Percentiles rank a stretch among this genome's conserved stretches.
These are phyloP conservation scores for Naja naja DNA, from an alignment of 2,113 vertebrate species.

Conservation along the genomic window DNA sequence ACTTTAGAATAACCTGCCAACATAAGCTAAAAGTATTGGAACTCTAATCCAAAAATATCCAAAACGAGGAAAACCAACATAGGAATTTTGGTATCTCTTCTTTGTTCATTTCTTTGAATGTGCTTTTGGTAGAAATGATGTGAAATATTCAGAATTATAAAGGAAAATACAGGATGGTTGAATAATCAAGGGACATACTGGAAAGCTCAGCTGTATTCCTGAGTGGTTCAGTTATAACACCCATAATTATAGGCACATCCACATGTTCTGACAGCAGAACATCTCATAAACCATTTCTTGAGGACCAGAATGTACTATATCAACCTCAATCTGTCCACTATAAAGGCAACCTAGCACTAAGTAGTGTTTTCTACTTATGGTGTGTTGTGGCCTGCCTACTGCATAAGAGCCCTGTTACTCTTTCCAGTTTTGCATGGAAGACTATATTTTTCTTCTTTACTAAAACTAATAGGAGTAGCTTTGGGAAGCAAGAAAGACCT, in stretches of 20 bases:
- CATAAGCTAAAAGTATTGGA: neutral
- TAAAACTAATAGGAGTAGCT: neutral
- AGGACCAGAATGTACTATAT: neutral
- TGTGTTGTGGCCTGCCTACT: neutral
- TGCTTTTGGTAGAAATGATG: neutral
- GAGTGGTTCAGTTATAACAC: neutral
- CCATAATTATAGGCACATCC: neutral
- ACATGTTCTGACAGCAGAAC: neutral
- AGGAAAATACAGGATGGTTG: neutral
- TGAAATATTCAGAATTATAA: neutral
- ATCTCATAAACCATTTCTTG: neutral
- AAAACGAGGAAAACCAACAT: neutral
- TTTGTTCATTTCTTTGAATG: neutral
- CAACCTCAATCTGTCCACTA: neutral
- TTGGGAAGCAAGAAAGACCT: neutral
- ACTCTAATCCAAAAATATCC: neutral
- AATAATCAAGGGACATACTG: neutral
- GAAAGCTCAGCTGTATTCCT: neutral
- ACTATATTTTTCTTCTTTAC: neutral
- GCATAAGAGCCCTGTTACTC: neutral
- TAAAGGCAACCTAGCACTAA: neutral
- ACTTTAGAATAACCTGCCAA: neutral
- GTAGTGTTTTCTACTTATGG: neutral
- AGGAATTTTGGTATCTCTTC: neutral
- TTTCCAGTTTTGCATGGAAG: neutral